Percentiles rank a stretch among this genome's conserved stretches.
phyloP scores from a whole-genome alignment of 2,888 invertebrate genomes.

The Deroplatys truncata region DNA sequence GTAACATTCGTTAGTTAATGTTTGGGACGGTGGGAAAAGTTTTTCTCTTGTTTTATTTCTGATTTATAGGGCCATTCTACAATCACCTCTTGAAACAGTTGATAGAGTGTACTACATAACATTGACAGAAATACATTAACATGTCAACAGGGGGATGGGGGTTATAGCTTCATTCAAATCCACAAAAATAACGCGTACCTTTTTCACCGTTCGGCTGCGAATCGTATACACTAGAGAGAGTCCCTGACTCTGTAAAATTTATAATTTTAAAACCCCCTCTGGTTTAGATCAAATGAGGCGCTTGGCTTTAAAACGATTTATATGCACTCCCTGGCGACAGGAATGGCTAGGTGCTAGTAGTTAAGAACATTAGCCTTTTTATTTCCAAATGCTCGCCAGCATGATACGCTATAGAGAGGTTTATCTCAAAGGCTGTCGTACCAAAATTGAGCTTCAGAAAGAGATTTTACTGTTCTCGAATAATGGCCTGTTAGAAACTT shows the following conservation, averaged over 20 bases:
- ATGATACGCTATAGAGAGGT: neutral
- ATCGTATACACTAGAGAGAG: neutral
- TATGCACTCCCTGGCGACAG: neutral
- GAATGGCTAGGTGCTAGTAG: neutral
- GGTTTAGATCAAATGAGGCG: neutral
- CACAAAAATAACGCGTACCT: neutral
- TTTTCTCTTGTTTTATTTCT: neutral
- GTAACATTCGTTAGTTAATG: conserved; percentile 16
- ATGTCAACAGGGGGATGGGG: conserved; percentile 1
- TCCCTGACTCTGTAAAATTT: neutral
- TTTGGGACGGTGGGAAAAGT: neutral
- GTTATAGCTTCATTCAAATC: conserved; percentile 2
- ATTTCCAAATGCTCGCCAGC: neutral
- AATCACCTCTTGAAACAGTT: conserved; percentile 15
- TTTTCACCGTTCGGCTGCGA: neutral
- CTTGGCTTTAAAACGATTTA: neutral
- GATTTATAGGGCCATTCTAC: conserved; percentile 15
- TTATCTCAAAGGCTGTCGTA: no score
- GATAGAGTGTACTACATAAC: conserved; percentile 15
- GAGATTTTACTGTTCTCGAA: no score
- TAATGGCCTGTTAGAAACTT: no score
- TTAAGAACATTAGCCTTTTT: neutral
- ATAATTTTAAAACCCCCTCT: neutral
- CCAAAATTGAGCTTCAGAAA: no score
- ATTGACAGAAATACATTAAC: conserved; percentile 15